These are phyloP conservation scores for Mesopsocus fuscifrons DNA, from an alignment of 2,888 invertebrate genomes.

Conservation along the genomic window DNA sequence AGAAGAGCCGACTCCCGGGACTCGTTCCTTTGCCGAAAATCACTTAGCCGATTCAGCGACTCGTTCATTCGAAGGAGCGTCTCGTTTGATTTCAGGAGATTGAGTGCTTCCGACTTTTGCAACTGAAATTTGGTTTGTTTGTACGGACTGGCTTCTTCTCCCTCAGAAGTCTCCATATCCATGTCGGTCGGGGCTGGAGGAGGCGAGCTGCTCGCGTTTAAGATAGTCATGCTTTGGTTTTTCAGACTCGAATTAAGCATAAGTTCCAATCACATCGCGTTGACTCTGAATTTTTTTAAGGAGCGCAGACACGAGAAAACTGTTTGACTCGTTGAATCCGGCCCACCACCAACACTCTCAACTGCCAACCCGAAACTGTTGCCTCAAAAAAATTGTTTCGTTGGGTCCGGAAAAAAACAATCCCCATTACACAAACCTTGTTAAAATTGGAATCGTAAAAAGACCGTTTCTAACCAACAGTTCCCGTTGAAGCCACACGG, in stretches of 20 bases:
- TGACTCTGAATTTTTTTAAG: no score
- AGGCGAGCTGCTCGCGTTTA: neutral
- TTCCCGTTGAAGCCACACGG: neutral
- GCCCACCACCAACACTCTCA: neutral
- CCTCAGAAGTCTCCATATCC: conserved; percentile 1
- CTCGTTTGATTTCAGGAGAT: conserved; percentile 2
- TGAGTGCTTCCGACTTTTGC: conserved; percentile 1
- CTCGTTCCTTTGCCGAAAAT: conserved; percentile 4
- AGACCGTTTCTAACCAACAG: neutral
- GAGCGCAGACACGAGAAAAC: no score
- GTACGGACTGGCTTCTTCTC: neutral
- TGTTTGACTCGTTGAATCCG: no score
- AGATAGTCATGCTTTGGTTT: conserved; percentile 9
- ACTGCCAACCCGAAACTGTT: neutral
- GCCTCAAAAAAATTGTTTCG: neutral
- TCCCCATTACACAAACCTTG: neutral
- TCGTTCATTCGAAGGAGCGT: conserved; percentile 6
- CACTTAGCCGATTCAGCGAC: conserved; percentile 1
- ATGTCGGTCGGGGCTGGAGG: neutral
- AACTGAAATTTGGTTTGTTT: neutral
- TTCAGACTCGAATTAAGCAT: neutral
- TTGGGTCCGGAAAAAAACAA: neutral
- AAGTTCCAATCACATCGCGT: no score
- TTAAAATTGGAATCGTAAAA: neutral
- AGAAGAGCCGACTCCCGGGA: neutral